Conservation (phyloP, 2,113 vertebrate species). For the Hippocampus guttulatus region DNA sequence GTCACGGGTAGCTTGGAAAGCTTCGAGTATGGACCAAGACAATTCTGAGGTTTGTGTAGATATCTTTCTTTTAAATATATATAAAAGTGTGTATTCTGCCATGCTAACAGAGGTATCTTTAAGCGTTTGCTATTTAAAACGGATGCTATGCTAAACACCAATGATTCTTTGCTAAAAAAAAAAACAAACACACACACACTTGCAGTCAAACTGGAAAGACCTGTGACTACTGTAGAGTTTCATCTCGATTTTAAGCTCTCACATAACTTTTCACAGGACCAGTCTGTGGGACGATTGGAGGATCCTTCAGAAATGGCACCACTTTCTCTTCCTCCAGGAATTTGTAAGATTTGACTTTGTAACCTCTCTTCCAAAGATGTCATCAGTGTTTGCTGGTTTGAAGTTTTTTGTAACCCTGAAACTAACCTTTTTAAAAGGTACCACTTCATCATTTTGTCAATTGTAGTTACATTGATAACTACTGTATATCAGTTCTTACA, state of each 20-base stretch:
- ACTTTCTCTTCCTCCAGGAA: slow-evolving; percentile 58
- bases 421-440: no score
- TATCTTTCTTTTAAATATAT: background rate
- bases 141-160: background rate
- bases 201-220: slow-evolving; percentile 1
- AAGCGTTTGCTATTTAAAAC: background rate
- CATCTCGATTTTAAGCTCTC: background rate
- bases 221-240: background rate
- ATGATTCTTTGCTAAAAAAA: background rate
- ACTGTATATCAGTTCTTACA: no score
- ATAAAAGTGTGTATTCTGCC: slow-evolving; percentile 3
- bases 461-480: no score
- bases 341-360: slow-evolving; percentile 54
- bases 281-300: slow-evolving; percentile 52
- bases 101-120: background rate
- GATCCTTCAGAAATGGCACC: slow-evolving; percentile 60
- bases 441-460: no score
- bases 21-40: slow-evolving; percentile 67
- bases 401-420: background rate
- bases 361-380: background rate
- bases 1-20: slow-evolving; percentile 23
- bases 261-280: slow-evolving; percentile 57
- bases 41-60: slow-evolving; percentile 63
- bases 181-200: background rate
- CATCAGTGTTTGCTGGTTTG: background rate